These are phyloP conservation scores for Triplophysa bombifrons DNA, from an alignment of 2,797 vertebrate genomes.

Conservation along the genomic window DNA sequence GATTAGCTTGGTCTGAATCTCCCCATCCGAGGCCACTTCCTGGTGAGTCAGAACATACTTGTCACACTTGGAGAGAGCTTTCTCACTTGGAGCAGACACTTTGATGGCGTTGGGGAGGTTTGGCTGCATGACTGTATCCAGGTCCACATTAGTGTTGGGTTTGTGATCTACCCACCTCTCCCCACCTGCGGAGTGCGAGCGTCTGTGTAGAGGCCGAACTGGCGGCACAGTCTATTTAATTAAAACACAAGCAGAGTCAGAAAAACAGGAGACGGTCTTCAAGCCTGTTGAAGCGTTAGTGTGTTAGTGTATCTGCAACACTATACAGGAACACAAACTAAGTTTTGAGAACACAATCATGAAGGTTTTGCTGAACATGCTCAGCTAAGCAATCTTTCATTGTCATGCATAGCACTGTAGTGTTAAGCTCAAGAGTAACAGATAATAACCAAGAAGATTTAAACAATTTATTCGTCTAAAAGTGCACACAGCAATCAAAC, in stretches of 20 bases:
- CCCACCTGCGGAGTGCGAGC: constrained; percentile 87
- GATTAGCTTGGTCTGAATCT: constrained; percentile 92
- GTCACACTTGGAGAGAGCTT: constrained; percentile 91
- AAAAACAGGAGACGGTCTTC: neutral
- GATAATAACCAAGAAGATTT: constrained; percentile 16
- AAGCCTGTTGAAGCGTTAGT: neutral
- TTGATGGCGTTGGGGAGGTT: constrained; percentile 89
- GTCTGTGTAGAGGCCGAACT: constrained; percentile 79
- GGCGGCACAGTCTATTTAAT: constrained; percentile 79
- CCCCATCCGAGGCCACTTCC: constrained; percentile 93
- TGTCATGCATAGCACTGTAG: neutral
- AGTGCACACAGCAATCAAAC: constrained; percentile 13
- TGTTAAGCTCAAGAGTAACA: neutral
- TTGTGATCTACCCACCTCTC: constrained; percentile 97
- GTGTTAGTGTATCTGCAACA: constrained; percentile 36
- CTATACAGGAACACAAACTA: constrained; percentile 60
- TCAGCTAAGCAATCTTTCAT: neutral
- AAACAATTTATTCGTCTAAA: constrained; percentile 51
- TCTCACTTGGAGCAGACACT: constrained; percentile 85
- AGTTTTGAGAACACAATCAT: neutral
- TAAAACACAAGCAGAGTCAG: constrained; percentile 61
- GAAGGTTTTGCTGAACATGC: neutral
- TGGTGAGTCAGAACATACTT: constrained; percentile 96
- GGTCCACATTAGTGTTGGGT: constrained; percentile 83
- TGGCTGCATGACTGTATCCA: constrained; percentile 92